Evolutionary conservation across 2,113 vertebrate species (phyloP).

Genomic region (Microtus richardsoni): DNA sequence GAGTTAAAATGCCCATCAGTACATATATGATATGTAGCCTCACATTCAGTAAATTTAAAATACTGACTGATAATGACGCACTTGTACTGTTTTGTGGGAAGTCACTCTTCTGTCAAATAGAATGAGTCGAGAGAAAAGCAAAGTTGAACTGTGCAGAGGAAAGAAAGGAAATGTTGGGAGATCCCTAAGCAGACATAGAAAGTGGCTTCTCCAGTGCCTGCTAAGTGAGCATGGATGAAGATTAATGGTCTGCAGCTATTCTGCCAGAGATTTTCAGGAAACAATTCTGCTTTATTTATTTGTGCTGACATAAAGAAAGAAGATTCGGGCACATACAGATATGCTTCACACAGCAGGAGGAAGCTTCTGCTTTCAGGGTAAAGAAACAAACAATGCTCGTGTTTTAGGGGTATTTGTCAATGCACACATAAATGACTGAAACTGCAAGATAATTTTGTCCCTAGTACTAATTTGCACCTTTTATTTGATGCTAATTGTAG

Average conservation of each 20-base stretch:
- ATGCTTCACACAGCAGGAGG: slow-evolving; percentile 61
- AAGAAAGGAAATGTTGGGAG: background rate
- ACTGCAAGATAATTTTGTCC: slow-evolving; percentile 79
- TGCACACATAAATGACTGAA: slow-evolving; percentile 57
- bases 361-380: slow-evolving; percentile 81
- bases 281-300: slow-evolving; percentile 79
- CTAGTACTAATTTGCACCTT: slow-evolving; percentile 79
- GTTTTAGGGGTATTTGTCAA: slow-evolving; percentile 68
- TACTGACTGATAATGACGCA: slow-evolving; percentile 56
- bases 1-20: background rate
- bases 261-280: slow-evolving; percentile 57
- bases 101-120: background rate
- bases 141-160: background rate
- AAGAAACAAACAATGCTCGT: slow-evolving; percentile 26
- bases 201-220: background rate
- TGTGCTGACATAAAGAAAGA: slow-evolving; percentile 70
- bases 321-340: slow-evolving; percentile 56
- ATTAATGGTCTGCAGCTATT: slow-evolving; percentile 72
- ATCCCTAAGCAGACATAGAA: slow-evolving; percentile 29
- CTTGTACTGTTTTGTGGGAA: background rate
- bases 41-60: slow-evolving; percentile 31
- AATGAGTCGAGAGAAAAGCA: slow-evolving; percentile 8
- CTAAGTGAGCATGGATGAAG: slow-evolving; percentile 44
- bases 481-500: slow-evolving; percentile 73
- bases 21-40: background rate